A percentile compares a stretch with the other conserved stretches of the same genome.
phyloP scores from a whole-genome alignment of 2,797 vertebrate species.

The Typhlichthys subterraneus region DNA sequence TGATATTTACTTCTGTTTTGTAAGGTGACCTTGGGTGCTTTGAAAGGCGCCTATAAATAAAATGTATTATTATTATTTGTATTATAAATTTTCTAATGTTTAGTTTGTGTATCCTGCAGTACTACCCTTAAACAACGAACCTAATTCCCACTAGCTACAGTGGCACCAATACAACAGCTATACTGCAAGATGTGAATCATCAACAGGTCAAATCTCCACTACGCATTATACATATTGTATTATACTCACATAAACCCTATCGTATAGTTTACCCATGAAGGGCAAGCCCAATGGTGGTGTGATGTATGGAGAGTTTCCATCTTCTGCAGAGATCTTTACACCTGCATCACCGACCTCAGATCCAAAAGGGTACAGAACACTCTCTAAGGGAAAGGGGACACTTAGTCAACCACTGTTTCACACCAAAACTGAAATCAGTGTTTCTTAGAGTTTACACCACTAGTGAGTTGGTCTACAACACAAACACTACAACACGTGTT shows the following conservation, averaged over 20 bases:
- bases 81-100: not conserved
- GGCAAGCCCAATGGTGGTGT: conserved; percentile 73
- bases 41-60: too few species aligned
- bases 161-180: not conserved
- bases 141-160: too few species aligned
- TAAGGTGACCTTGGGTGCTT: too few species aligned
- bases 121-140: not conserved
- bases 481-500: too few species aligned
- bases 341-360: conserved; percentile 71
- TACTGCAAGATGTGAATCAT: not conserved
- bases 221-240: not conserved
- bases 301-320: conserved; percentile 83
- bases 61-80: too few species aligned
- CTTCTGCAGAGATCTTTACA: conserved; percentile 60
- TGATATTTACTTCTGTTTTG: too few species aligned
- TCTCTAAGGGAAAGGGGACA: conserved; percentile 64
- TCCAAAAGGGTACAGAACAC: conserved; percentile 79
- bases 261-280: conserved; percentile 75
- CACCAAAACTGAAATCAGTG: not conserved
- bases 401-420: conserved; percentile 13
- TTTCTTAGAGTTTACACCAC: too few species aligned
- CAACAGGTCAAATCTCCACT: too few species aligned
- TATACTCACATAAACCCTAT: conserved; percentile 80
- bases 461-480: too few species aligned
- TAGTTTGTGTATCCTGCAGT: not conserved